These are phyloP conservation scores for Amphipoea oculea DNA, from an alignment of 2,888 invertebrate species.

Conservation along the genomic window DNA sequence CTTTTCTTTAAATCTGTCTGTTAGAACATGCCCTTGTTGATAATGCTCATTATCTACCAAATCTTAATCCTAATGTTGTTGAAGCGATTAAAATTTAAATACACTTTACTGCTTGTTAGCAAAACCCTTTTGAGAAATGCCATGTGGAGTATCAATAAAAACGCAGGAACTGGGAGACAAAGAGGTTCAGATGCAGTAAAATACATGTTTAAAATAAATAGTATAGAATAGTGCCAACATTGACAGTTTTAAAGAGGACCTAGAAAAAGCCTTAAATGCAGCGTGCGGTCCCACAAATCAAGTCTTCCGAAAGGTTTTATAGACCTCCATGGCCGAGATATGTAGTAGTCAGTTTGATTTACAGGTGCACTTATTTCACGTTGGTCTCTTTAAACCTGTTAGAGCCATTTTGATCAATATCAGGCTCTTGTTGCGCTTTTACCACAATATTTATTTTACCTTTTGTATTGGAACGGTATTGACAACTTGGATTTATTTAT, in stretches of 20 bases:
- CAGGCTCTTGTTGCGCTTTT: background rate
- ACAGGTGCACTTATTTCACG: constrained; percentile 25
- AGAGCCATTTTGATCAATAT: background rate
- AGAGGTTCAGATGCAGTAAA: background rate
- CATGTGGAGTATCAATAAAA: background rate
- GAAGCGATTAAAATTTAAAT: background rate
- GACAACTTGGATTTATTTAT: background rate
- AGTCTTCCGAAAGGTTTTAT: constrained; percentile 22
- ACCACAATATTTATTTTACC: background rate
- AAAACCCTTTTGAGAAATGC: background rate
- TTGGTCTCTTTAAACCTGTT: background rate
- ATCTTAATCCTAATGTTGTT: background rate
- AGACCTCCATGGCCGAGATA: constrained; percentile 9
- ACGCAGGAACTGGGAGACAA: background rate
- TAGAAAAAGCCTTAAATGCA: constrained; percentile 9
- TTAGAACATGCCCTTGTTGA: background rate
- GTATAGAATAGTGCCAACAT: constrained; percentile 1
- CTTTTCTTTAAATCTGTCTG: background rate
- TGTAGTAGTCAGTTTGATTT: constrained; percentile 36
- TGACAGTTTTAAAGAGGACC: background rate
- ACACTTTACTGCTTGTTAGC: background rate
- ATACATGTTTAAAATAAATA: background rate
- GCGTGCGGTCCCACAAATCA: constrained; percentile 38
- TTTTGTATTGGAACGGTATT: background rate
- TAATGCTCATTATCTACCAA: background rate